Conservation (phyloP, 2,797 vertebrate genomes). For the Lophius americanus region DNA sequence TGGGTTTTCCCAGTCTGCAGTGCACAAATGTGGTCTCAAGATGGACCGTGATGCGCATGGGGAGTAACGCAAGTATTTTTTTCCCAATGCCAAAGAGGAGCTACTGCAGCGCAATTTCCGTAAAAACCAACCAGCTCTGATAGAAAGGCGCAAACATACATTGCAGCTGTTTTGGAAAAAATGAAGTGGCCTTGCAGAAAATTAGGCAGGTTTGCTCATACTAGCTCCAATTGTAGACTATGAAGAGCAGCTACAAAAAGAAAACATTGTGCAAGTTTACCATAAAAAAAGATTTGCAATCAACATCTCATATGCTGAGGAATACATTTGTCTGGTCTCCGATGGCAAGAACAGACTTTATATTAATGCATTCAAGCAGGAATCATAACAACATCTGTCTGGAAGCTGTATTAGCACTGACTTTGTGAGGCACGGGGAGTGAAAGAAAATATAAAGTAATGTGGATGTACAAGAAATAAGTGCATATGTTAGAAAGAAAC, state of each 20-base stretch:
- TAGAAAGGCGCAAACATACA: too few relatives aligned
- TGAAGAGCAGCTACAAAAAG: background rate
- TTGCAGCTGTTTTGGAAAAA: too few relatives aligned
- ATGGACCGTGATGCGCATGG: too few relatives aligned
- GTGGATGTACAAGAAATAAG: constrained; percentile 3
- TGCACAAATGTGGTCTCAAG: too few relatives aligned
- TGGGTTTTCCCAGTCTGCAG: too few relatives aligned
- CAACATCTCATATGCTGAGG: background rate
- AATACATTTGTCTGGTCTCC: constrained; percentile 31
- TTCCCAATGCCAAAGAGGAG: too few relatives aligned
- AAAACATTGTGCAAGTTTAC: background rate
- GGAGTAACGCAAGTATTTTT: too few relatives aligned
- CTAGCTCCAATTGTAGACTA: background rate
- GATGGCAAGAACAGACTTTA: constrained; percentile 5
- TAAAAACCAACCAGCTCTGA: too few relatives aligned
- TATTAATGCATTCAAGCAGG: constrained; percentile 28
- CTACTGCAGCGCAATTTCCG: too few relatives aligned
- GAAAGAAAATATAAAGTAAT: constrained; percentile 3
- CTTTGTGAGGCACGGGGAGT: constrained; percentile 2
- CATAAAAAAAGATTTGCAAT: background rate
- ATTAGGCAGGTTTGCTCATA: too few relatives aligned
- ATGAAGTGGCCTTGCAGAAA: too few relatives aligned
- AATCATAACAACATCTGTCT: constrained; percentile 36
- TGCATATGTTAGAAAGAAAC: constrained; percentile 6
- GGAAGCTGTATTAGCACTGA: constrained; percentile 27